phyloP scores from a whole-genome alignment of 2,113 vertebrate species.

The Carlito syrichta region DNA sequence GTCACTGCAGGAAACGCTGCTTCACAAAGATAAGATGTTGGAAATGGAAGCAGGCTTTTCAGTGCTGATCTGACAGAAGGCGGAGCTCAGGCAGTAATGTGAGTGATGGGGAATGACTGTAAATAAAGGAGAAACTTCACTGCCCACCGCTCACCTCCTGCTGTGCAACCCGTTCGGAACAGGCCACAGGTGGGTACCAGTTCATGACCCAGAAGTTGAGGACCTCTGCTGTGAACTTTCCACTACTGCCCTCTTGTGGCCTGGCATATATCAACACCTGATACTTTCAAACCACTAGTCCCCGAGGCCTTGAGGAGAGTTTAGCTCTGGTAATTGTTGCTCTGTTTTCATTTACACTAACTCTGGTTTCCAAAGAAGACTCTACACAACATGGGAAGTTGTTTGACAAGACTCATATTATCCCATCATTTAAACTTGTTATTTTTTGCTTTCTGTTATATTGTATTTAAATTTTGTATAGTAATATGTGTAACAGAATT shows the following conservation, averaged over 20 bases:
- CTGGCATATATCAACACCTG: not conserved
- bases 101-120: no score
- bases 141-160: no score
- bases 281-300: no score
- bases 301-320: not conserved
- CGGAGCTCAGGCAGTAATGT: no score
- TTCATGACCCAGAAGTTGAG: no score
- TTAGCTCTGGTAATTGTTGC: not conserved
- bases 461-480: not conserved
- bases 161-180: no score
- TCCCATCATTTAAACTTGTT: not conserved
- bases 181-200: no score
- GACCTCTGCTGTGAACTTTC: not conserved
- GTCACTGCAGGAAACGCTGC: no score
- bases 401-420: not conserved
- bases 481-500: not conserved
- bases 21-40: no score
- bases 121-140: no score
- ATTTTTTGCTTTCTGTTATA: not conserved
- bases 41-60: no score
- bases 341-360: not conserved
- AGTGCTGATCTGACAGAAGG: no score
- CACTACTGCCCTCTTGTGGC: conserved; percentile 34
- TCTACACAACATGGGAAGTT: not conserved
- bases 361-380: not conserved